Evolutionary conservation across 2,797 vertebrate species (phyloP).

Genomic region (Eulemur rubriventer): DNA sequence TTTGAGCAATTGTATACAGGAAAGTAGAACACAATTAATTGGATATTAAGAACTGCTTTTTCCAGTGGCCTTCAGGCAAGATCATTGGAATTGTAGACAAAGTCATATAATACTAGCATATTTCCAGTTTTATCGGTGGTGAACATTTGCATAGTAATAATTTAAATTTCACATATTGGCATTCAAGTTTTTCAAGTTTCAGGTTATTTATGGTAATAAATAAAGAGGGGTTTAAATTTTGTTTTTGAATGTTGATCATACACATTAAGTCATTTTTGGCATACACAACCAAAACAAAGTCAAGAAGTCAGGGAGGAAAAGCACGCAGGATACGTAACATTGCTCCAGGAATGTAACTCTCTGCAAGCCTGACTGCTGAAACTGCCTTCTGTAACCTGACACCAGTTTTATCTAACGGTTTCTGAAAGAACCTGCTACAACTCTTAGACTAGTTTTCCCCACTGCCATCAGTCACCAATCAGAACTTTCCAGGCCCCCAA

Average conservation of each 20-base stretch:
- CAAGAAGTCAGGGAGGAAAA: not conserved
- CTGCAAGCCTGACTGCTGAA: not conserved
- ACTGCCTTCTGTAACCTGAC: not conserved
- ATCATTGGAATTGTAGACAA: not conserved
- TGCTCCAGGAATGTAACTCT: not conserved
- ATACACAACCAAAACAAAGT: not conserved
- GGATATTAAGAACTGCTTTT: not conserved
- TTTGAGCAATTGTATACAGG: not conserved
- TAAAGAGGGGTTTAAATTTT: not conserved
- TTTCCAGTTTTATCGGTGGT: not conserved
- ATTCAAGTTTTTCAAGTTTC: not conserved
- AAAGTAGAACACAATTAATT: not conserved
- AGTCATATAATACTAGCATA: not conserved
- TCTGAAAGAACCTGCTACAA: not conserved
- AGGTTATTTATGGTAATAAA: not conserved
- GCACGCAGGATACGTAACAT: not conserved
- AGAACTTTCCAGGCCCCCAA: not conserved
- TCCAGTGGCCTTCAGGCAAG: not conserved
- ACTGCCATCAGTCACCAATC: not conserved
- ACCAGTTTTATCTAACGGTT: not conserved
- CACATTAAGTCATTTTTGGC: not conserved
- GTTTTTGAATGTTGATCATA: not conserved
- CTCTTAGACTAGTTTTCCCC: not conserved
- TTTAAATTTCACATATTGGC: not conserved
- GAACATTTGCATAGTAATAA: not conserved